Percentiles rank a stretch among this genome's conserved stretches.
Conservation (phyloP, 2,797 vertebrate genomes). For the Petrocephalus schoutedeni region DNA sequence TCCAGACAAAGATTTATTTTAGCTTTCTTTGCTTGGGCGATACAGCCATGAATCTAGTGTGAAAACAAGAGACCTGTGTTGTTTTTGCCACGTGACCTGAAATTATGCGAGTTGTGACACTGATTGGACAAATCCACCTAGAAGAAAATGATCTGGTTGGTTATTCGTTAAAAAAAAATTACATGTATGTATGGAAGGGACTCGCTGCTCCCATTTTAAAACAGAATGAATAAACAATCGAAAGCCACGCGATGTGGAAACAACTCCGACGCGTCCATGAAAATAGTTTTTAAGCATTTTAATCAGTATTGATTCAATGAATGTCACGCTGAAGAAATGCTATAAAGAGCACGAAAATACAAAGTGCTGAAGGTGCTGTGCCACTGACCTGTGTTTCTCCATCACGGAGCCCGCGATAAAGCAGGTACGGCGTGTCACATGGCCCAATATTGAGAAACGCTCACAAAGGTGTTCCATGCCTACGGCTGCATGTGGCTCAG, state of each 20-base stretch:
- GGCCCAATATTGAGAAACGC: not conserved
- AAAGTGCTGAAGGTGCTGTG: not conserved
- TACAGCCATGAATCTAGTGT: not conserved
- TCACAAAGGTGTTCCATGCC: not conserved
- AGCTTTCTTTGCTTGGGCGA: not conserved
- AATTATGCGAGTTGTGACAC: not conserved
- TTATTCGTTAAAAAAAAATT: not conserved
- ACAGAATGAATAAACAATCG: not conserved
- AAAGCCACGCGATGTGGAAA: not conserved
- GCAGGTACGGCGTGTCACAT: not conserved
- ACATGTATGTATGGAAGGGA: not conserved
- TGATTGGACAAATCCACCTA: not conserved
- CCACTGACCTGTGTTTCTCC: not conserved
- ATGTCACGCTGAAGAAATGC: not conserved
- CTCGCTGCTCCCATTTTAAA: not conserved
- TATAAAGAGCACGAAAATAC: not conserved
- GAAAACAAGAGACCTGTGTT: constrained; percentile 1
- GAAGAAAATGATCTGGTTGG: not conserved
- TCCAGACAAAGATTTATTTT: not conserved
- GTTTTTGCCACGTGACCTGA: not conserved
- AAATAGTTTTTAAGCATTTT: not conserved
- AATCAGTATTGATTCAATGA: not conserved
- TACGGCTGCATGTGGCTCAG: not conserved
- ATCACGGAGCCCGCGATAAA: not conserved
- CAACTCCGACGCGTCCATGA: not conserved